These are phyloP conservation scores for Dione juno DNA, from an alignment of 2,888 invertebrate species.

Conservation along the genomic window DNA sequence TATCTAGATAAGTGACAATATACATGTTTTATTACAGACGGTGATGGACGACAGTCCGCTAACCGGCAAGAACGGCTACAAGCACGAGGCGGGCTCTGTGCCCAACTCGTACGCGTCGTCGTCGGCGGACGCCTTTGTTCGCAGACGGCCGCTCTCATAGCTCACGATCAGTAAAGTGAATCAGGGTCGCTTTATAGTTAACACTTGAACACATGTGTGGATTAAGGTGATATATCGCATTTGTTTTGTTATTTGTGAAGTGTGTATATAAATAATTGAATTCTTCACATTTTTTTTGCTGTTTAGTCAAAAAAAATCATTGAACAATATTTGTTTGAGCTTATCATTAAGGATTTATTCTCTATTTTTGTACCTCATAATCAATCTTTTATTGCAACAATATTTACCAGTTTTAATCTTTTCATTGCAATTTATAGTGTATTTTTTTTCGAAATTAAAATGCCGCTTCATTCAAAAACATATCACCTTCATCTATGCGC, in stretches of 20 bases:
- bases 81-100: constrained; percentile 71
- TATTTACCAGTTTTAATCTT: no score
- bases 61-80: constrained; percentile 74
- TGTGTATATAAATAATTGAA: no score
- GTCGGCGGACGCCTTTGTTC: constrained; percentile 76
- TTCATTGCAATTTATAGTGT: no score
- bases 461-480: no score
- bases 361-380: no score
- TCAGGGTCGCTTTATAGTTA: constrained; percentile 26
- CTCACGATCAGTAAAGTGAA: constrained; percentile 27
- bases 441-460: not conserved
- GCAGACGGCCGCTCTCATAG: constrained; percentile 67
- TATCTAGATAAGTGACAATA: not conserved
- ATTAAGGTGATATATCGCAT: not conserved
- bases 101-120: constrained; percentile 77
- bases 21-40: constrained; percentile 74
- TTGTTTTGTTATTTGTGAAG: no score
- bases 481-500: not conserved
- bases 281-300: no score
- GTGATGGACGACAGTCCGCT: constrained; percentile 81
- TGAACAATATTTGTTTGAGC: no score
- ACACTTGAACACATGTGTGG: not conserved
- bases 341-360: no score
- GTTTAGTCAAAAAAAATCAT: no score
- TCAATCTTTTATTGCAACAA: no score